phyloP scores from a whole-genome alignment of 2,113 vertebrate genomes.

The Sinocyclocheilus anophthalmus region DNA sequence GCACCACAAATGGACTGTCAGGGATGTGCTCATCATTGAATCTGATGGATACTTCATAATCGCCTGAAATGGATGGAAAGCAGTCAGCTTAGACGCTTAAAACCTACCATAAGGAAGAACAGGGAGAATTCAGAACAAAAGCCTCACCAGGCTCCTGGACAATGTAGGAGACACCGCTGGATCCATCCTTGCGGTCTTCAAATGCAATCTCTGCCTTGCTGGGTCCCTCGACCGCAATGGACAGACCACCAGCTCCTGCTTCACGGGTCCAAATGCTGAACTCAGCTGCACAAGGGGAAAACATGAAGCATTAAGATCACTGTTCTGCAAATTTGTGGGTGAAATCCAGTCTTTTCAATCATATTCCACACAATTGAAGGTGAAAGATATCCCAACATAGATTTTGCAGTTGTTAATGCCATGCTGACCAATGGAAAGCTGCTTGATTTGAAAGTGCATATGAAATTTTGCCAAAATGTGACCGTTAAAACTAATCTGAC shows the following conservation, averaged over 20 bases:
- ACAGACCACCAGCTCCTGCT: constrained; percentile 90
- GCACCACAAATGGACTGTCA: constrained; percentile 87
- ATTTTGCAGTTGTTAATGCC: neutral
- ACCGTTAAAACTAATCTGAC: neutral
- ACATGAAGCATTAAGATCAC: constrained; percentile 5
- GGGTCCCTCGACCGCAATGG: constrained; percentile 92
- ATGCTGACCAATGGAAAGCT: neutral
- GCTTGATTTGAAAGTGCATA: neutral
- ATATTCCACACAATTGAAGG: neutral
- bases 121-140: neutral
- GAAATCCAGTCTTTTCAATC: neutral
- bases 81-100: constrained; percentile 31
- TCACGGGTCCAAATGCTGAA: constrained; percentile 96
- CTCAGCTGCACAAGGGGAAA: constrained; percentile 74
- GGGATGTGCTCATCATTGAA: constrained; percentile 94
- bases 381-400: neutral
- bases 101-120: neutral
- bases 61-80: constrained; percentile 73
- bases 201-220: constrained; percentile 96
- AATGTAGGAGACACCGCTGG: constrained; percentile 91
- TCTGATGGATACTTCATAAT: constrained; percentile 91
- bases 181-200: constrained; percentile 93
- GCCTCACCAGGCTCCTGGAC: constrained; percentile 92
- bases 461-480: neutral
- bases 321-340: neutral